phyloP scores from a whole-genome alignment of 2,888 invertebrate genomes.

The Anaspis maculata region DNA sequence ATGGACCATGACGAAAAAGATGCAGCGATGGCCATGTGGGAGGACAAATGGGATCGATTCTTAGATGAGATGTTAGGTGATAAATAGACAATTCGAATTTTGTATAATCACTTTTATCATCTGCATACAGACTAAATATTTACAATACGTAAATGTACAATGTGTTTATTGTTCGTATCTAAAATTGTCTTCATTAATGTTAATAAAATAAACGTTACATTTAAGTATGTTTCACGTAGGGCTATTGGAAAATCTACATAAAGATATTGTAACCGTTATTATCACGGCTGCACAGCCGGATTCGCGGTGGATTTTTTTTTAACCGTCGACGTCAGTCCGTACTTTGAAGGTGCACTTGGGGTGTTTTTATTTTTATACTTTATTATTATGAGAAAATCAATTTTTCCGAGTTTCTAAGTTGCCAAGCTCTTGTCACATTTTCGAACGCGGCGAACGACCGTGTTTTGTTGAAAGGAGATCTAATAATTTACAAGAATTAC shows the following conservation, averaged over 20 bases:
- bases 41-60: conserved; percentile 51
- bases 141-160: conserved; percentile 7
- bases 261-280: conserved; percentile 19
- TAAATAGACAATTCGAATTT: background rate
- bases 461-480: too few relatives aligned
- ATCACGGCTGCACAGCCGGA: conserved; percentile 25
- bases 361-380: conserved; percentile 14
- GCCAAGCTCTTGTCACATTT: conserved; percentile 12
- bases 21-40: conserved; percentile 47
- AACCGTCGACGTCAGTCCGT: conserved; percentile 15
- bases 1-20: conserved; percentile 45
- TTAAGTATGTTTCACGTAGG: too few relatives aligned
- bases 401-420: background rate
- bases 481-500: too few relatives aligned
- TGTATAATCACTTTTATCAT: conserved; percentile 1
- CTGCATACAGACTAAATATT: conserved; percentile 1
- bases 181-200: too few relatives aligned
- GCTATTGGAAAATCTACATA: conserved; percentile 10
- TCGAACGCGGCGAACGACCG: too few relatives aligned
- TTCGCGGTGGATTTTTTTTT: conserved; percentile 15
- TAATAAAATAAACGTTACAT: conserved; percentile 14
- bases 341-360: conserved; percentile 28
- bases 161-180: conserved; percentile 12
- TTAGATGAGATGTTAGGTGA: conserved; percentile 32
- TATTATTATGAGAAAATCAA: conserved; percentile 5